These are phyloP conservation scores for Leucophora obtusa DNA, from an alignment of 2,888 invertebrate genomes.

Conservation along the genomic window DNA sequence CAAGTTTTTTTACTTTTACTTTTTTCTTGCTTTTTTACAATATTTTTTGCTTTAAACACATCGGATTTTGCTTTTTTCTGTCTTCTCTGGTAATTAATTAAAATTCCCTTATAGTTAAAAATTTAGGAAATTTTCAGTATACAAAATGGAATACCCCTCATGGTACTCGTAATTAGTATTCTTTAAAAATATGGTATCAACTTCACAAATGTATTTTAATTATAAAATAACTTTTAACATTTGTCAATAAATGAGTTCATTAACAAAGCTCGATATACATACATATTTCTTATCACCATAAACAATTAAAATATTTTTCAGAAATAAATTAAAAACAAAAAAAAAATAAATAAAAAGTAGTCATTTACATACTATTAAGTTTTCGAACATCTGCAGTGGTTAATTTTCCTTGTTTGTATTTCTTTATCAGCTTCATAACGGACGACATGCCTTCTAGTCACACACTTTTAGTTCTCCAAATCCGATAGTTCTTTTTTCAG, in stretches of 20 bases:
- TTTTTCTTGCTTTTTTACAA: too few relatives aligned
- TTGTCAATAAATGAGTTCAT: background rate
- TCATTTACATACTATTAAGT: constrained; percentile 71
- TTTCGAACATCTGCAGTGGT: constrained; percentile 70
- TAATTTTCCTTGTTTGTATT: constrained; percentile 72
- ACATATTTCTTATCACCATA: background rate
- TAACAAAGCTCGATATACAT: background rate
- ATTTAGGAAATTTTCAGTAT: too few relatives aligned
- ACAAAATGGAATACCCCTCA: too few relatives aligned
- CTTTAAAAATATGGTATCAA: too few relatives aligned
- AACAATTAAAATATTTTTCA: background rate
- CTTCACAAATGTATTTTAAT: too few relatives aligned
- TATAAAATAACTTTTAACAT: background rate
- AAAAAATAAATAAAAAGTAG: constrained; percentile 17
- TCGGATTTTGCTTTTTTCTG: too few relatives aligned
- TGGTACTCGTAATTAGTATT: too few relatives aligned
- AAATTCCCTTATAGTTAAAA: too few relatives aligned
- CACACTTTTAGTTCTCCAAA: constrained; percentile 19
- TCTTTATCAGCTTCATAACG: constrained; percentile 74
- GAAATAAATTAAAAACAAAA: too few relatives aligned
- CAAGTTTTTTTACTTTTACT: too few relatives aligned
- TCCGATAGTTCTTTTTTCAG: background rate
- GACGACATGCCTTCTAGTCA: constrained; percentile 49
- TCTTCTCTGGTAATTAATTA: too few relatives aligned
- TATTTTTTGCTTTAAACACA: too few relatives aligned